phyloP scores from a whole-genome alignment of 2,888 invertebrate genomes.

The Rhyacophila evoluta region DNA sequence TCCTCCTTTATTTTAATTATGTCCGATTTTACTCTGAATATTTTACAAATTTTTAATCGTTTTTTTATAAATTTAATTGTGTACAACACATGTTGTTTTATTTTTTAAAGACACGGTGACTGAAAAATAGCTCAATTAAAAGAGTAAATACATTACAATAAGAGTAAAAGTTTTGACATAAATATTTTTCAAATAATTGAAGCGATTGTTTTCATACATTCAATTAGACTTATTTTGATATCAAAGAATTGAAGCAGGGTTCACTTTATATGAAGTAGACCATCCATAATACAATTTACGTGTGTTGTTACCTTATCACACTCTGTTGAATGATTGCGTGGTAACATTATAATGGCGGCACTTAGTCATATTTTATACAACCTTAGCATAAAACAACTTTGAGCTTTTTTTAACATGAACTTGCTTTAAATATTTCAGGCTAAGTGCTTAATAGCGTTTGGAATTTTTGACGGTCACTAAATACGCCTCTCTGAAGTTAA shows the following conservation, averaged over 20 bases:
- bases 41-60: no score
- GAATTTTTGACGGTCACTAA: conserved; percentile 26
- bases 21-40: no score
- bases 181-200: no score
- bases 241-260: not conserved
- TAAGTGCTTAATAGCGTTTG: conserved; percentile 28
- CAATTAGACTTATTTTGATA: no score
- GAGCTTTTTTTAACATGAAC: conserved; percentile 26
- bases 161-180: no score
- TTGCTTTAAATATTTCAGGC: conserved; percentile 27
- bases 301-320: not conserved
- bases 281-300: not conserved
- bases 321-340: conserved; percentile 30
- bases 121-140: no score
- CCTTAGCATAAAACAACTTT: conserved; percentile 15
- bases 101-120: no score
- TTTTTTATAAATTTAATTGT: no score
- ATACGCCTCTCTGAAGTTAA: not conserved
- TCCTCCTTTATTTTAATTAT: no score
- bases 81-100: no score
- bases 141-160: no score
- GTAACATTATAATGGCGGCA: conserved; percentile 31
- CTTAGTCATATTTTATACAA: conserved; percentile 31
- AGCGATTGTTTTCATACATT: no score
- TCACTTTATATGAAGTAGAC: not conserved